phyloP scores from a whole-genome alignment of 2,888 invertebrate genomes.

The Zygothrica quintamaculata region DNA sequence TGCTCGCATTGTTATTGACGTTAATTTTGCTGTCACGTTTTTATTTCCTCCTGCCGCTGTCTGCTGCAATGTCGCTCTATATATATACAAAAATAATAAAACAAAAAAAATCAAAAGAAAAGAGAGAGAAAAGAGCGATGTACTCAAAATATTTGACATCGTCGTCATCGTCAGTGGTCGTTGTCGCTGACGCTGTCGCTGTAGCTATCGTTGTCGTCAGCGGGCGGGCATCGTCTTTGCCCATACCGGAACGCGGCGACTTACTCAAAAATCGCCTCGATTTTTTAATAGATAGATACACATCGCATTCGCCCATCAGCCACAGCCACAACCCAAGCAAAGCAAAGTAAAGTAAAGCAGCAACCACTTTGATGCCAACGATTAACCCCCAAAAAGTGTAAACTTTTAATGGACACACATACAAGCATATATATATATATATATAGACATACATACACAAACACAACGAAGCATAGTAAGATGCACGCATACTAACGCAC shows the following conservation, averaged over 20 bases:
- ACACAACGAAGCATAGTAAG: too few relatives aligned
- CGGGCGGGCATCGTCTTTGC: slow-evolving; percentile 59
- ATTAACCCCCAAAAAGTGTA: slow-evolving; percentile 78
- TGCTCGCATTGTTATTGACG: slow-evolving; percentile 64
- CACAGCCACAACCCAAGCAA: slow-evolving; percentile 15
- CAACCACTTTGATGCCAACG: slow-evolving; percentile 69
- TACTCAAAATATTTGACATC: slow-evolving; percentile 58
- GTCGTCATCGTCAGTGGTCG: slow-evolving; percentile 46
- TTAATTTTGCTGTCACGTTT: slow-evolving; percentile 64
- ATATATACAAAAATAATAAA: slow-evolving; percentile 29
- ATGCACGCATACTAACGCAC: too few relatives aligned
- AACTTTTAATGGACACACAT: slow-evolving; percentile 58
- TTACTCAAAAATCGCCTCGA: slow-evolving; percentile 72
- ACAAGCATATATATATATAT: slow-evolving; percentile 4
- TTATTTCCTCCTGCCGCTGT: slow-evolving; percentile 14
- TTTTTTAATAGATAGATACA: slow-evolving; percentile 81
- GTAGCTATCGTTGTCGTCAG: slow-evolving; percentile 35
- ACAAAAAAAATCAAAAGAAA: slow-evolving; percentile 61
- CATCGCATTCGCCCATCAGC: slow-evolving; percentile 55
- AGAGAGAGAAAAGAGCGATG: slow-evolving; percentile 65
- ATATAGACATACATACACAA: neutral
- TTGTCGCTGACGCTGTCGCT: slow-evolving; percentile 31
- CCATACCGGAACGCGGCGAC: slow-evolving; percentile 46
- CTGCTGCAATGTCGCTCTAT: slow-evolving; percentile 4
- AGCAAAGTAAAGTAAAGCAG: too few relatives aligned